These are phyloP conservation scores for Caenorhabditis uteleia DNA, from an alignment of 2,888 invertebrate genomes.

Conservation along the genomic window DNA sequence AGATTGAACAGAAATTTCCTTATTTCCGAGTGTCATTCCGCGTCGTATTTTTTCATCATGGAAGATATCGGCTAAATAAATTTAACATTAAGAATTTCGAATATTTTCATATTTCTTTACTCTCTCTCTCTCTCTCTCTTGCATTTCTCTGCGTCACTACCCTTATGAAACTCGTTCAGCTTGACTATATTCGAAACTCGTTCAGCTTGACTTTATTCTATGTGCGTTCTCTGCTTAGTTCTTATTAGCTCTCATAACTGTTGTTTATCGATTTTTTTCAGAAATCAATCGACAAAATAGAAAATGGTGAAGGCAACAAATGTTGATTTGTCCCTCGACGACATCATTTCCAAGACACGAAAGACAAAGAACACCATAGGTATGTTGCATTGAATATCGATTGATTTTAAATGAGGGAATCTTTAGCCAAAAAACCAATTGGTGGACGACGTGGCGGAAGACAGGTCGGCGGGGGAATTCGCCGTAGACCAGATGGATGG, in stretches of 20 bases:
- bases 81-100: too few species aligned
- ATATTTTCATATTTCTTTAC: too few species aligned
- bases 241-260: not conserved
- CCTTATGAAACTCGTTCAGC: too few species aligned
- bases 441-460: constrained; percentile 16
- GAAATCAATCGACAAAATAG: not conserved
- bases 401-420: not conserved
- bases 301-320: constrained; percentile 35
- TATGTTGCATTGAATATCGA: constrained; percentile 6
- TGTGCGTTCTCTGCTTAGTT: not conserved
- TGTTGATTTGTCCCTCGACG: constrained; percentile 49
- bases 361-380: constrained; percentile 30
- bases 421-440: constrained; percentile 15
- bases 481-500: constrained; percentile 19
- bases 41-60: too few species aligned
- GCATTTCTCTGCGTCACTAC: not conserved
- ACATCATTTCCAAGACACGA: constrained; percentile 41
- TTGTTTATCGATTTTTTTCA: constrained; percentile 2
- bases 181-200: too few species aligned
- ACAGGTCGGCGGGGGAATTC: not conserved
- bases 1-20: too few species aligned
- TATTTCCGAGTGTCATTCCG: too few species aligned
- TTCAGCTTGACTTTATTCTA: not conserved
- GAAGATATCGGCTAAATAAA: too few species aligned
- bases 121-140: not conserved